Percentiles rank a stretch among this genome's conserved stretches.
These are phyloP conservation scores for Cladopsammia gracilis DNA, from an alignment of 64 coral and sea anemone species.

Conservation along the genomic window DNA sequence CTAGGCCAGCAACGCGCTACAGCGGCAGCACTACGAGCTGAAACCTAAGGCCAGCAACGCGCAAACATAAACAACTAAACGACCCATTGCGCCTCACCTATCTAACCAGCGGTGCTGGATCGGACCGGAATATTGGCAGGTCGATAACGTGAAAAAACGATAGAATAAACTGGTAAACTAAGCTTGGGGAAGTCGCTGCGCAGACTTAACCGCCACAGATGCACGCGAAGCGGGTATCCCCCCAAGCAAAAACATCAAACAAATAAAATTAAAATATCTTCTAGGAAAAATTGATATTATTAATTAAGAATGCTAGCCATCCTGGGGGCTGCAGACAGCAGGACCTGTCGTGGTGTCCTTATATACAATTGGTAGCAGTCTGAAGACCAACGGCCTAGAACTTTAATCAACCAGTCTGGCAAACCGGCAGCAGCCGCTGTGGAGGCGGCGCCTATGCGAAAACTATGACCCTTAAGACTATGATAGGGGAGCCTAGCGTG, in stretches of 20 bases:
- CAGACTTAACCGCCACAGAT: slow-evolving; percentile 16
- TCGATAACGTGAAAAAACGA: no score
- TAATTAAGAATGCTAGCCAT: not conserved
- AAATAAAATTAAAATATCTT: not conserved
- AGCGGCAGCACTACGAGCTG: no score
- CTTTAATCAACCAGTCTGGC: not conserved
- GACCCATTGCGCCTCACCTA: no score
- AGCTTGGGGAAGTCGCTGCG: no score
- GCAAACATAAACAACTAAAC: no score
- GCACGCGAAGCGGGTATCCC: not conserved
- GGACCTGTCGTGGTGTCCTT: not conserved
- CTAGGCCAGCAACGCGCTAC: no score
- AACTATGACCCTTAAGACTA: not conserved
- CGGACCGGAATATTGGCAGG: no score
- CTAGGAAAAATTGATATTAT: no score
- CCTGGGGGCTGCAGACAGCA: not conserved
- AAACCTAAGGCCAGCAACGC: no score
- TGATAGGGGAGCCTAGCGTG: not conserved
- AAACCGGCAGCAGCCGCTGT: not conserved
- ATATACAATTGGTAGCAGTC: not conserved
- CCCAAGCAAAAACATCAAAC: not conserved
- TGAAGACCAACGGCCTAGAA: not conserved
- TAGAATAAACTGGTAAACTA: no score
- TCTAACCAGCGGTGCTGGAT: no score
- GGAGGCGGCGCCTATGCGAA: not conserved